A percentile compares a stretch with the other conserved stretches of the same genome.
Conservation (phyloP, 2,888 invertebrate genomes). For the Dryobotodes eremita region DNA sequence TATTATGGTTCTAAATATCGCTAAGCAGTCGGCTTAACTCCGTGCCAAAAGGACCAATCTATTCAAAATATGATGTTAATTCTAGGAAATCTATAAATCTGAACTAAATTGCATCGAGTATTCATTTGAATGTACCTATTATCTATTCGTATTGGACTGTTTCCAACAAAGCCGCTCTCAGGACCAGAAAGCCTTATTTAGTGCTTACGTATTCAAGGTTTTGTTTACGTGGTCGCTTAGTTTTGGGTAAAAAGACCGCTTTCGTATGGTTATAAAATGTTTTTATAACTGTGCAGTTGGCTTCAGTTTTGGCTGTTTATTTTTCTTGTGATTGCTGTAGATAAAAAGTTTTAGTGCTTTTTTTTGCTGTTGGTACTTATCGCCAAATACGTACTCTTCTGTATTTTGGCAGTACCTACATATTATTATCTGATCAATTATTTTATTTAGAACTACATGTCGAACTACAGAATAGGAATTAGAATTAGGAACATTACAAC, state of each 20-base stretch:
- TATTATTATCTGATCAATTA: not conserved
- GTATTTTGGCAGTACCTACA: not conserved
- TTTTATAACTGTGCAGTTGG: slow-evolving; percentile 15
- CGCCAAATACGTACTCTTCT: not conserved
- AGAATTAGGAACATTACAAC: not conserved
- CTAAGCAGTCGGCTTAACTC: slow-evolving; percentile 9
- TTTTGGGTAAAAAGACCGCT: slow-evolving; percentile 12
- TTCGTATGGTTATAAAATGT: slow-evolving; percentile 8
- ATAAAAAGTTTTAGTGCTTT: not conserved
- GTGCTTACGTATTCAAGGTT: slow-evolving; percentile 45
- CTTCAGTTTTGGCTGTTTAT: not conserved
- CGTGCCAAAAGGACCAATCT: slow-evolving; percentile 29
- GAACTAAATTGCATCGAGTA: slow-evolving; percentile 49
- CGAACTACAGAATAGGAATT: not conserved
- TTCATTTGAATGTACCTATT: slow-evolving; percentile 50
- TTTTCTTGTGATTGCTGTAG: slow-evolving; percentile 3
- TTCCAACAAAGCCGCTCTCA: slow-evolving; percentile 33
- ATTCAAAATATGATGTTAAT: slow-evolving; percentile 55
- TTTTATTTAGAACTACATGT: not conserved
- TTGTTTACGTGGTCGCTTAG: slow-evolving; percentile 25
- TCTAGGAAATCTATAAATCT: slow-evolving; percentile 50
- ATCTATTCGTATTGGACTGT: slow-evolving; percentile 48
- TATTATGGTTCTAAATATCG: slow-evolving; percentile 33
- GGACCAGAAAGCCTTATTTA: slow-evolving; percentile 40
- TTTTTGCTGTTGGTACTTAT: not conserved